Base-by-base conservation (phyloP, 2,797 vertebrate genomes). In the Neosilurus hyrtlii region DNA sequence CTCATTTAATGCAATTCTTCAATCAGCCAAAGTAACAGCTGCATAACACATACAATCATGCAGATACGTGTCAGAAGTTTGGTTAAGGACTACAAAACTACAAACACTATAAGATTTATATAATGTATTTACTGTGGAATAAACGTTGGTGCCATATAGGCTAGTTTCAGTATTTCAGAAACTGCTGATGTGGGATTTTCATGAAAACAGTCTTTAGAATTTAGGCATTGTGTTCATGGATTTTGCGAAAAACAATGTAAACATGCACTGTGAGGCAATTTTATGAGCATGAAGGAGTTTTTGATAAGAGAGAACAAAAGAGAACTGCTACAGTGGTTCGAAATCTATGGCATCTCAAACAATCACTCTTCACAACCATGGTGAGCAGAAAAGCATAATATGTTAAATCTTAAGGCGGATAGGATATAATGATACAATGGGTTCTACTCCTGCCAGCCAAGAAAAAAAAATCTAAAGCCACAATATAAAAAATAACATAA, bases 141-240 rank as follows among this genome's bases (percentile, higher is more conserved):
- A 52, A 51, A 3, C 51, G 37, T 22, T 22, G 35, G 66, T 22
- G 4, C 37, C 4, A 49, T 22, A 43, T 14, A n/a, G 67, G 71
- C 71, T 74, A 51, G 15, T 30, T 70, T 70, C 18, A 49, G 67
- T 70, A 20, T 35, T 74, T 74, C 14, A 56, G 49, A 72, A 54
- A 71, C n/a, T 10, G 70, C 70, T 26, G 51, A 54, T 26, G n/a
- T 52, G 49, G 49, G n/a, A 24, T 72, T 71, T 35, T 51, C 22
- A n/a, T 52, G 68, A 9, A 71, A 72, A 71, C 43, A 9, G 1
- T 49, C 67, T 49, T 4, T 30, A 65, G 24, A 65, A 12, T 65
- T 65, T 30, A 30, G 30, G 30, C 0, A 49, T 2, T 22, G 20
- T 70, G 37, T 72, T 51, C 26, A 16, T 3, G 14, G 49, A 56